Evolutionary conservation across 2,113 vertebrate species (phyloP), one percentile per base, ranked within the genome.

Genomic region (Misgurnus anguillicaudatus): DNA sequence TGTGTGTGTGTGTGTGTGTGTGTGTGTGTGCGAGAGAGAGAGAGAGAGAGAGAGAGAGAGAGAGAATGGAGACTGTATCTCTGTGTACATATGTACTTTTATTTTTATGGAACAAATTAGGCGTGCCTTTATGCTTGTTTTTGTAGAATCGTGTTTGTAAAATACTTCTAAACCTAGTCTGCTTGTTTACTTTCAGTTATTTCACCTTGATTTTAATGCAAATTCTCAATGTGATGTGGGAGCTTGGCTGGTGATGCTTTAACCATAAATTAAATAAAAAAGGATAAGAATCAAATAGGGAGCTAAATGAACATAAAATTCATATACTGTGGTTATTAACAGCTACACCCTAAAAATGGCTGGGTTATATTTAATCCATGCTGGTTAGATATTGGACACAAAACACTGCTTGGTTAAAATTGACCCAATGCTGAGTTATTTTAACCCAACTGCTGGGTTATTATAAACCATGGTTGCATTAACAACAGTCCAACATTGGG

Each of bases 51-150:
- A 19, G 2, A 57, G 13, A 51, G 47, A 13, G 17, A 55, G 13
- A 55, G 16, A 55, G 13, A 55, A n/a, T 16, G n/a, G 36, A 31
- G 24, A 31, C 7, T 38, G 61, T 61, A 47, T 53, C 9, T 51
- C 47, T 36, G 21, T 57, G 31, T 31, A 31, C 24, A 31, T 71
- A 0, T 38, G 47, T 6, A 6, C 10, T 57, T 71, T 14, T 21
- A 57, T 71, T 57, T 71, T 14, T 21, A 57, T 71, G 3, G 17
- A 57, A 10, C 42, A 58, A 45, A 45, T 45, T 13, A 53, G 19
- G 48, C 51, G 14, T 67, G 66, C 36, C 24, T 53, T 4, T 14
- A 71, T 71, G 68, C 51, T 71, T 55, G 68, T 45, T 74, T 74
- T 61, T 4, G 45, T 71, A 21, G 10, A 57, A 41, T 79, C 58